These are phyloP conservation scores for Ochropleura plecta DNA, from an alignment of 2,888 invertebrate species.

Conservation along the genomic window DNA sequence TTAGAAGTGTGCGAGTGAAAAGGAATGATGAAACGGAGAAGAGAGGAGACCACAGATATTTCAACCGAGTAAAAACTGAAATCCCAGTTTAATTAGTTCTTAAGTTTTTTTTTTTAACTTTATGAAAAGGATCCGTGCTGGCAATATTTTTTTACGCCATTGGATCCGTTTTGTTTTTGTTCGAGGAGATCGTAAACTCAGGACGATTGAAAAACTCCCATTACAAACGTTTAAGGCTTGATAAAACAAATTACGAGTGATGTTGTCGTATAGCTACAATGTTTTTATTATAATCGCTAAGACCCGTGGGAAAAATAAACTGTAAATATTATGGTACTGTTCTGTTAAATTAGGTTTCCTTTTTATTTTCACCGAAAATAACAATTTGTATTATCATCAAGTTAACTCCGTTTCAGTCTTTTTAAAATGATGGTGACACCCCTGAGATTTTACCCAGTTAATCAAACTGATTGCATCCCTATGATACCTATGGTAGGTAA, in stretches of 20 bases:
- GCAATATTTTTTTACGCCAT: conserved; percentile 65
- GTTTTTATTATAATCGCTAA: conserved; percentile 77
- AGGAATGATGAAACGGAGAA: neutral
- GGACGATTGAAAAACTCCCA: conserved; percentile 68
- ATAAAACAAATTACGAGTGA: conserved; percentile 76
- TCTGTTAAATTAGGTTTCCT: conserved; percentile 71
- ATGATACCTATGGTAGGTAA: neutral
- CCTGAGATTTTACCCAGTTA: neutral
- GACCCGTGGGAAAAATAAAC: conserved; percentile 69
- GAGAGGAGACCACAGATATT: conserved; percentile 27
- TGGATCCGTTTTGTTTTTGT: conserved; percentile 57
- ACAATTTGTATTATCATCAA: conserved; percentile 60
- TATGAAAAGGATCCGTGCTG: conserved; percentile 55
- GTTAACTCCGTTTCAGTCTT: conserved; percentile 34
- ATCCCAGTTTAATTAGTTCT: conserved; percentile 60
- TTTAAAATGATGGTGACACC: neutral
- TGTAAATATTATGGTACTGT: conserved; percentile 79
- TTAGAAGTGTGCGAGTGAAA: conserved; percentile 10
- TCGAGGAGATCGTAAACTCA: conserved; percentile 80
- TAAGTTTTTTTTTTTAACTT: conserved; percentile 54
- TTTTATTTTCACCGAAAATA: conserved; percentile 53
- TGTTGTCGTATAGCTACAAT: conserved; percentile 74
- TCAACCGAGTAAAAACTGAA: conserved; percentile 39
- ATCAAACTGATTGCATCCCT: neutral
- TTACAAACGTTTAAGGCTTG: conserved; percentile 75